phyloP scores from a whole-genome alignment of 2,888 invertebrate species.

The Griposia aprilina region DNA sequence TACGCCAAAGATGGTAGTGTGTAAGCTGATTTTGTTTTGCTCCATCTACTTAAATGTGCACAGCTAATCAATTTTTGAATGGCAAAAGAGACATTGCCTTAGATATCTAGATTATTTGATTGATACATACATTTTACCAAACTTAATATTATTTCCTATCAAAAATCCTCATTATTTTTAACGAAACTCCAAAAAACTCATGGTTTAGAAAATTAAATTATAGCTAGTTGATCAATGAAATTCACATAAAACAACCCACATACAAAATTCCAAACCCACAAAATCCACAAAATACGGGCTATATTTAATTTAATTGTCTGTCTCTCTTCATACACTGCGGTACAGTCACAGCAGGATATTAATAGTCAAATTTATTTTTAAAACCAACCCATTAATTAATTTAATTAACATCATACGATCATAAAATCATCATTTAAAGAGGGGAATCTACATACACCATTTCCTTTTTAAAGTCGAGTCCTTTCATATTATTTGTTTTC shows the following conservation, averaged over 20 bases:
- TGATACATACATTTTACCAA: no score
- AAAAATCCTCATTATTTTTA: background rate
- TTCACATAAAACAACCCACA: conserved; percentile 46
- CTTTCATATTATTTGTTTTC: conserved; percentile 37
- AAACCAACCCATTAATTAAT: conserved; percentile 63
- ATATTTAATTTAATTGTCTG: conserved; percentile 33
- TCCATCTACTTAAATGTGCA: no score
- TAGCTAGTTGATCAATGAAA: conserved; percentile 27
- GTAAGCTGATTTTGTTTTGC: background rate
- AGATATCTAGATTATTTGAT: background rate
- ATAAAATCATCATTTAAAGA: conserved; percentile 48
- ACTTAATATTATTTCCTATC: no score
- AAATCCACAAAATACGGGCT: conserved; percentile 40
- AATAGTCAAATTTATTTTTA: conserved; percentile 57
- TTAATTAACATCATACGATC: conserved; percentile 58
- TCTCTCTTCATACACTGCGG: conserved; percentile 13
- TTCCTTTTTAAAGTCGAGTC: conserved; percentile 53
- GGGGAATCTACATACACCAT: conserved; percentile 33
- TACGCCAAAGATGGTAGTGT: background rate
- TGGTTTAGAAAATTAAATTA: background rate
- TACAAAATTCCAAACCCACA: conserved; percentile 22
- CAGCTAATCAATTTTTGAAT: background rate
- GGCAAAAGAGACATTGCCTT: background rate
- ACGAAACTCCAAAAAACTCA: no score
- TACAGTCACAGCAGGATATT: conserved; percentile 51